Conservation (phyloP, 2,113 vertebrate genomes). For the Tor tambroides region DNA sequence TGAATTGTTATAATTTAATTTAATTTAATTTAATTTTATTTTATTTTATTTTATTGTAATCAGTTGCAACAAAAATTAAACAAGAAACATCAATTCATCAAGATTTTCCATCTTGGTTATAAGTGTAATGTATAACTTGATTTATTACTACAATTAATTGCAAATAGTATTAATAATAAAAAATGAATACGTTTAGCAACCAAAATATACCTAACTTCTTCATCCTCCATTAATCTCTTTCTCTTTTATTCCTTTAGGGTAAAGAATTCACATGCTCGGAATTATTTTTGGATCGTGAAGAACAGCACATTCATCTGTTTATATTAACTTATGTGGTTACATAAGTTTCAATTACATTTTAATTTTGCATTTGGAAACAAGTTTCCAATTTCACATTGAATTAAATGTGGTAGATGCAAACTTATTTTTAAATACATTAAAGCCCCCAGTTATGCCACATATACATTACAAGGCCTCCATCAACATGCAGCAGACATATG, state of each 20-base stretch:
- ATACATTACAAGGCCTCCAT: slow-evolving; percentile 63
- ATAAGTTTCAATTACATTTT: not conserved
- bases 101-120: not conserved
- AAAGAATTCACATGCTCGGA: not conserved
- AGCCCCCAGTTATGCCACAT: slow-evolving; percentile 64
- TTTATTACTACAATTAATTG: slow-evolving; percentile 3
- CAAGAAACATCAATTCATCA: not conserved
- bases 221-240: not conserved
- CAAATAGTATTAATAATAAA: not conserved
- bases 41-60: too few species aligned
- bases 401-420: slow-evolving; percentile 20
- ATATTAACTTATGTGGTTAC: not conserved
- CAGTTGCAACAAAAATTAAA: not conserved
- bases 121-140: not conserved
- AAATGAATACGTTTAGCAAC: not conserved
- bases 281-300: not conserved
- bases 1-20: not conserved
- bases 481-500: slow-evolving; percentile 77
- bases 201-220: slow-evolving; percentile 10
- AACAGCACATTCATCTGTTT: not conserved
- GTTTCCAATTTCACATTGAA: not conserved
- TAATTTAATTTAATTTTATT: not conserved
- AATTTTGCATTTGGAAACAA: not conserved
- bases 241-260: not conserved
- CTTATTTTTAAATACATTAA: slow-evolving; percentile 62